Conservation (phyloP, 1,140 invertebrate genomes). For the Drosophila nannoptera region DNA sequence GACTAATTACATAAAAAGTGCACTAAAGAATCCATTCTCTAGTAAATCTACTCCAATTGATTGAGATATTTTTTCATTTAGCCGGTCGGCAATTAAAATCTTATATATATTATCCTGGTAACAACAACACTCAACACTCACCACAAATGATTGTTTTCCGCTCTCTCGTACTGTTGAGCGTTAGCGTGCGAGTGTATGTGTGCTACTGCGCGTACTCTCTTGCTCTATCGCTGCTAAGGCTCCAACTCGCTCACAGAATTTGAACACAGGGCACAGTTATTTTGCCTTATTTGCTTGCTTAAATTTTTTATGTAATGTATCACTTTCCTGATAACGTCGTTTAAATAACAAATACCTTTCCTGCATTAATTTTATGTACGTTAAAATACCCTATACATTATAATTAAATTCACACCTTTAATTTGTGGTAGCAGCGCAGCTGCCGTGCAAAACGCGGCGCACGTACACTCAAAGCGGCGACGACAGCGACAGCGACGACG, state of each 20-base stretch:
- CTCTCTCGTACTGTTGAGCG: slow-evolving; percentile 40
- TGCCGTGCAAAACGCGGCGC: slow-evolving; percentile 59
- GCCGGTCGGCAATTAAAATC: slow-evolving; percentile 45
- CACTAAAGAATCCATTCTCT: neutral
- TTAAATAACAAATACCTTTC: slow-evolving; percentile 13
- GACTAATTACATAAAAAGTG: neutral
- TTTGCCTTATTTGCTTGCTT: slow-evolving; percentile 28
- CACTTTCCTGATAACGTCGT: slow-evolving; percentile 38
- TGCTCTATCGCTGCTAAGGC: slow-evolving; percentile 20
- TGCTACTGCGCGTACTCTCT: slow-evolving; percentile 45
- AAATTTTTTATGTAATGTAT: slow-evolving; percentile 50
- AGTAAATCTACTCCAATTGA: neutral
- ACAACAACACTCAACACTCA: slow-evolving; percentile 49
- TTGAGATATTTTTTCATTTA: slow-evolving; percentile 10
- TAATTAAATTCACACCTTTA: slow-evolving; percentile 54
- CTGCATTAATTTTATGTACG: slow-evolving; percentile 23
- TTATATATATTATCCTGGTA: slow-evolving; percentile 45
- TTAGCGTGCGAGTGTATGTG: slow-evolving; percentile 24
- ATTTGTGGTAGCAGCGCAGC: slow-evolving; percentile 54
- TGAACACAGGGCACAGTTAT: slow-evolving; percentile 45
- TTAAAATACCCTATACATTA: slow-evolving; percentile 22
- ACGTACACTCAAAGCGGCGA: slow-evolving; percentile 53
- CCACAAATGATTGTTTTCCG: slow-evolving; percentile 60
- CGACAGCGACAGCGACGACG: slow-evolving; percentile 48
- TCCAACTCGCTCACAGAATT: slow-evolving; percentile 51